These are phyloP conservation scores for Pterocles burchelli DNA, from an alignment of 2,113 vertebrate genomes.

Conservation along the genomic window DNA sequence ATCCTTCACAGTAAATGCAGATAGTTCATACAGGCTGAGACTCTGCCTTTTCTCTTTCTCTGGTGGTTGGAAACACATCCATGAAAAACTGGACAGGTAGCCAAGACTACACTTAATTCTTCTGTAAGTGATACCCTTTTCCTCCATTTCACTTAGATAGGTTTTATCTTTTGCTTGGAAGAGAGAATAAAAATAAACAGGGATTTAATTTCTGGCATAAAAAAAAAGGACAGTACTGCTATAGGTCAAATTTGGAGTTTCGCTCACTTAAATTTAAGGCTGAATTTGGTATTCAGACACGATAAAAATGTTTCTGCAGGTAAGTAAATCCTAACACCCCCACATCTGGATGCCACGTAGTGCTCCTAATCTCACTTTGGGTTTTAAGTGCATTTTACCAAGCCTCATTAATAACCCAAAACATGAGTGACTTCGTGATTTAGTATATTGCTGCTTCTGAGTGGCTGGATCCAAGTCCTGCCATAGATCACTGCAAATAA, in stretches of 20 bases:
- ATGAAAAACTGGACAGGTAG: background rate
- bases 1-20: background rate
- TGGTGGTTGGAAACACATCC: background rate
- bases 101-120: background rate
- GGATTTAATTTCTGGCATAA: background rate
- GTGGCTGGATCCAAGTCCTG: background rate
- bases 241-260: background rate
- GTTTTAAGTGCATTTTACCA: background rate
- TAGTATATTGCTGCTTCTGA: background rate
- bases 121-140: background rate
- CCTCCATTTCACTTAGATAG: background rate
- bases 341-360: background rate
- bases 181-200: background rate
- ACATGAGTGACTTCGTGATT: background rate
- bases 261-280: background rate
- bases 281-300: background rate
- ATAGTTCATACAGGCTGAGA: background rate
- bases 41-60: background rate
- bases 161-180: background rate
- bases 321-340: background rate
- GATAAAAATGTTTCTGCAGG: background rate
- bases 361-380: background rate
- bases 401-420: background rate
- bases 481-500: background rate
- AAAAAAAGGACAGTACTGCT: background rate